These are phyloP conservation scores for Deilephila porcellus DNA, from an alignment of 2,888 invertebrate genomes.

Conservation along the genomic window DNA sequence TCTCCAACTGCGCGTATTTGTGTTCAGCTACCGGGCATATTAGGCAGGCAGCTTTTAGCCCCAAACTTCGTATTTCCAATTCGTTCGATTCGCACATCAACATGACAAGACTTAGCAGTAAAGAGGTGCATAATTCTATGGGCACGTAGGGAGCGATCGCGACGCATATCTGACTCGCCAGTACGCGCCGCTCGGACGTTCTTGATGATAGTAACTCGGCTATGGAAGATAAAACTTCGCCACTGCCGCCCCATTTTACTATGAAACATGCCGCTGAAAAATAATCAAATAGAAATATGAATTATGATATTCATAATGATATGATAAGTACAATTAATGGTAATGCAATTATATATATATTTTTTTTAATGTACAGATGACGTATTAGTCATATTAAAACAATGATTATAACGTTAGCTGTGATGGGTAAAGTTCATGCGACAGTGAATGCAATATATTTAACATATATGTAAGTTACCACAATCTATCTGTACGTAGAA, in stretches of 20 bases:
- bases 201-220: constrained; percentile 73
- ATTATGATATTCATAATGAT: no score
- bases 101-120: constrained; percentile 74
- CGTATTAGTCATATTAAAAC: no score
- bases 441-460: no score
- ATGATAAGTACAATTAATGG: no score
- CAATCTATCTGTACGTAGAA: no score
- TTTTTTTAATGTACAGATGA: no score
- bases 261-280: constrained; percentile 81
- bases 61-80: constrained; percentile 68
- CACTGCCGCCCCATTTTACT: constrained; percentile 80
- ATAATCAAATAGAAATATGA: neutral
- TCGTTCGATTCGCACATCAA: constrained; percentile 81
- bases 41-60: constrained; percentile 72
- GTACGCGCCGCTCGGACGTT: constrained; percentile 66
- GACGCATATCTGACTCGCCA: constrained; percentile 77
- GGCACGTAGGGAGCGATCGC: constrained; percentile 77
- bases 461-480: no score
- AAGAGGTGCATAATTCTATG: constrained; percentile 76
- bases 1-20: constrained; percentile 75
- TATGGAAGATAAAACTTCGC: constrained; percentile 75
- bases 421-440: no score
- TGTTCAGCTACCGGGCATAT: constrained; percentile 76
- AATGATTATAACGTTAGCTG: no score
- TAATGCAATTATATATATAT: no score